These are phyloP conservation scores for Pseudochromis fuscus DNA, from an alignment of 2,797 vertebrate species.

Conservation along the genomic window DNA sequence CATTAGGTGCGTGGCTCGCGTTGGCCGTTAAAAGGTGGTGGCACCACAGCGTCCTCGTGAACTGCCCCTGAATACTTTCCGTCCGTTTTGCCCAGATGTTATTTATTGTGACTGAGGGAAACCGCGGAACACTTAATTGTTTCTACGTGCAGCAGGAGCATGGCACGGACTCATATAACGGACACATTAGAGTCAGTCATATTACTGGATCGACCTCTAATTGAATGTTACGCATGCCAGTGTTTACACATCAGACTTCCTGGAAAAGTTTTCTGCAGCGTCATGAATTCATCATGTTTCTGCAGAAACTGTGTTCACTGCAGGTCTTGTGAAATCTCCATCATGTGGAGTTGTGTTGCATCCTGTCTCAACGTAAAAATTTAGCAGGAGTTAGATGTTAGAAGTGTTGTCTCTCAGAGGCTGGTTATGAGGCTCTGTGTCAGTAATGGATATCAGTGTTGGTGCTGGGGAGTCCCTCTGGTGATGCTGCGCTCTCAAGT, in stretches of 20 bases:
- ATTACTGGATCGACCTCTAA: not conserved
- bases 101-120: constrained; percentile 50
- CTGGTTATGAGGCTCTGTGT: not conserved
- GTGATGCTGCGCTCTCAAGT: constrained; percentile 44
- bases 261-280: constrained; percentile 6
- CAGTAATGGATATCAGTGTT: constrained; percentile 31
- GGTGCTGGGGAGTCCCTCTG: constrained; percentile 24
- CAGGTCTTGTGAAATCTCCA: not conserved
- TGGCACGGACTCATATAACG: constrained; percentile 14
- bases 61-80: constrained; percentile 51
- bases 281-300: constrained; percentile 1
- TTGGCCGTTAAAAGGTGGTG: constrained; percentile 30
- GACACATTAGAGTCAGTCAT: constrained; percentile 24
- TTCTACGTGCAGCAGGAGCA: constrained; percentile 25
- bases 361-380: not conserved
- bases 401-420: no score
- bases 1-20: constrained; percentile 51
- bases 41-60: constrained; percentile 52
- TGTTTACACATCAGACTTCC: constrained; percentile 8
- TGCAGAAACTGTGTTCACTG: not conserved
- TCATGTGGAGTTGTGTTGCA: not conserved
- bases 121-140: constrained; percentile 46
- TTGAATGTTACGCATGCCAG: constrained; percentile 32
- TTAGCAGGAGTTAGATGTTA: not conserved
- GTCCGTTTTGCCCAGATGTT: constrained; percentile 33